These are phyloP conservation scores for Marasmarcha lunaedactyla DNA, from an alignment of 2,888 invertebrate genomes.

Conservation along the genomic window DNA sequence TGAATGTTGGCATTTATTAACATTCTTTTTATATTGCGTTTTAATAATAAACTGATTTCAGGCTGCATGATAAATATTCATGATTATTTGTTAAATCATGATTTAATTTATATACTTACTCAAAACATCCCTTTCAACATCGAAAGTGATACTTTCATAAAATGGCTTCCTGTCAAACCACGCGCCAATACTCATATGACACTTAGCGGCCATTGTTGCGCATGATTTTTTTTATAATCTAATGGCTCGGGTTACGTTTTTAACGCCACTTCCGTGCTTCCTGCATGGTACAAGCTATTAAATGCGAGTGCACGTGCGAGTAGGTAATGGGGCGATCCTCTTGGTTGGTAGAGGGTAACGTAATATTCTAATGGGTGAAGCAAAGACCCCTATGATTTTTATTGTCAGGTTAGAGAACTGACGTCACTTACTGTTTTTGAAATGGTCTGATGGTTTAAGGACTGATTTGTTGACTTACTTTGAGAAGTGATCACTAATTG, in stretches of 20 bases:
- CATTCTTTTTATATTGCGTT: too few relatives aligned
- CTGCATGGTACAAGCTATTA: not conserved
- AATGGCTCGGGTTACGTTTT: not conserved
- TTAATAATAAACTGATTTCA: too few relatives aligned
- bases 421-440: too few relatives aligned
- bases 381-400: not conserved
- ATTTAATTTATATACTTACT: too few relatives aligned
- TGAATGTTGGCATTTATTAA: too few relatives aligned
- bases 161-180: not conserved
- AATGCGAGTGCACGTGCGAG: not conserved
- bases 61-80: too few relatives aligned
- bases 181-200: not conserved
- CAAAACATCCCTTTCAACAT: too few relatives aligned
- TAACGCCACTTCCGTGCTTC: not conserved
- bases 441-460: too few relatives aligned
- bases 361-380: constrained; percentile 1
- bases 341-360: constrained; percentile 2
- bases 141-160: not conserved
- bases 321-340: constrained; percentile 3
- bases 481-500: too few relatives aligned
- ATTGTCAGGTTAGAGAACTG: not conserved
- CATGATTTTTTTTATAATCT: not conserved
- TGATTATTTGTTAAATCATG: too few relatives aligned
- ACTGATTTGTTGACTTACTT: not conserved
- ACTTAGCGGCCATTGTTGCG: not conserved